Evolutionary conservation across 2,888 invertebrate species (phyloP), one percentile per base, ranked within the genome.

Genomic region (Liopterus haemorrhoidalis): DNA sequence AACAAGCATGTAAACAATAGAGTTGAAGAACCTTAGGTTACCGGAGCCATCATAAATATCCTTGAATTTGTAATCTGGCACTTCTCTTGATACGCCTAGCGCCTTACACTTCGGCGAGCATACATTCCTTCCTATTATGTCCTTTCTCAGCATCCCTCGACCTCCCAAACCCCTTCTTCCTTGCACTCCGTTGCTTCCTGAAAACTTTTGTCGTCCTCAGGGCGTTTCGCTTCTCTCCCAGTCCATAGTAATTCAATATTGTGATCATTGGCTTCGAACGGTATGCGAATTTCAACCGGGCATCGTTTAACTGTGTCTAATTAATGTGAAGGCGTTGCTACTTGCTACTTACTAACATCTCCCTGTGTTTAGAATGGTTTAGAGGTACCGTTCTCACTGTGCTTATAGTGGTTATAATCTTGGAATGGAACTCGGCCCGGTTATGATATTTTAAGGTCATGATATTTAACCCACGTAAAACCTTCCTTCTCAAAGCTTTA

Each of bases 1-100:
- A 62, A 62, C 66, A 63, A 45, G 64, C 62, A 61, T 61, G 67
- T 67, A 68, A 68, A 68, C 68, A 68, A 68, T 67, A 59, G 61
- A 64, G 66, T 64, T 63, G 64, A 62, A 63, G 62, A 63, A 61
- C 64, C 63, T 60, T 48, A 56, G 63, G 62, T 63, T 64, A 64
- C 64, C 57, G 62, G 63, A 64, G 65, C 62, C 59, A 62, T 61
- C 66, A 66, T 67, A 67, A 68, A 67, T 67, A 66, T 66, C 62
- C 59, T 56, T 51, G 61, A 62, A 65, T 65, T 60, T 59, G 65
- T 66, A 65, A 66, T 66, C 65, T 65, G 62, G 63, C 62, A 60
- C 59, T 59, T 57, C 59, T 61, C 59, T 56, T 59, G 62, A 60
- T 59, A 38, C 38, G 44, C 38, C 38, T 44, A 38, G 38, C 59